Conservation (phyloP, 2,113 vertebrate genomes). For the Jacana jacana region DNA sequence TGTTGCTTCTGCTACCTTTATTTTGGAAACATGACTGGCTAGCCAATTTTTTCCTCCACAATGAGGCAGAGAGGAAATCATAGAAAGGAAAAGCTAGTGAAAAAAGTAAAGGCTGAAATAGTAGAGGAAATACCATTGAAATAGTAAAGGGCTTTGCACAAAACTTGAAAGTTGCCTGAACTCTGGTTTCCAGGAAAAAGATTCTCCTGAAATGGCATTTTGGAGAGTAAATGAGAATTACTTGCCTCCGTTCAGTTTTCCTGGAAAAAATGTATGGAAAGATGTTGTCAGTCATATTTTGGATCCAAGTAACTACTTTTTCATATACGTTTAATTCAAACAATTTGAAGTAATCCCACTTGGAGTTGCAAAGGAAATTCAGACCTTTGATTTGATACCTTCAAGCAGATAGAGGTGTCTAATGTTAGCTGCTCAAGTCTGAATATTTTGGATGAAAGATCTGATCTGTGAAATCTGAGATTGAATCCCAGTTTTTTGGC, state of each 20-base stretch:
- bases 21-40: not conserved
- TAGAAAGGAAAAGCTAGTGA: not conserved
- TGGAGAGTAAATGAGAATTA: not conserved
- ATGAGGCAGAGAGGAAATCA: not conserved
- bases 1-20: not conserved
- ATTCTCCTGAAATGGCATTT: not conserved
- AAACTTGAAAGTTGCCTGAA: not conserved
- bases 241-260: not conserved
- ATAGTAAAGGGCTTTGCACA: not conserved
- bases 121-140: not conserved
- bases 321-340: not conserved
- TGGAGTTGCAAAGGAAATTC: not conserved
- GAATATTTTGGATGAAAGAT: not conserved
- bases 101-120: not conserved
- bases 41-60: not conserved
- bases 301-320: not conserved
- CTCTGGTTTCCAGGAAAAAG: not conserved
- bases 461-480: not conserved
- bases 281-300: not conserved
- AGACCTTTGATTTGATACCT: not conserved
- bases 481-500: not conserved
- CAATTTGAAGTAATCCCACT: not conserved
- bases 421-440: not conserved
- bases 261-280: not conserved
- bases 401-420: not conserved